A percentile compares a stretch with the other conserved stretches of the same genome.
Evolutionary conservation across 2,888 invertebrate genomes (phyloP).

Genomic region (Antheraea assamensis): DNA sequence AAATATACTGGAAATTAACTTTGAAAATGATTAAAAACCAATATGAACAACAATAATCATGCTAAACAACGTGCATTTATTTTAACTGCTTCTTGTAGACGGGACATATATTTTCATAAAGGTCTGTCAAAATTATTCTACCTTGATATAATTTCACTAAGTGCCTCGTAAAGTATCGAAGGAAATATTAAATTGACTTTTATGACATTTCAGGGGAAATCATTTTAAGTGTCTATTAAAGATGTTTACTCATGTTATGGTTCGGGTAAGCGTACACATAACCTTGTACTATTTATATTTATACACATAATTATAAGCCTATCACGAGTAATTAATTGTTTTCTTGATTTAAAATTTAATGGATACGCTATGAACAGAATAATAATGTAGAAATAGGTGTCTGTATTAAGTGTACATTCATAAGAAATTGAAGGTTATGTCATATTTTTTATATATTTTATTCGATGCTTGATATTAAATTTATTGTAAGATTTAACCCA

Average conservation of each 20-base stretch:
- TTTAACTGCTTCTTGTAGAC: not conserved
- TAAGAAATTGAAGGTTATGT: no score
- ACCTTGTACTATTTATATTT: not conserved
- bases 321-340: no score
- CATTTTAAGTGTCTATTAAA: slow-evolving; percentile 32
- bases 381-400: no score
- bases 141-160: slow-evolving; percentile 45
- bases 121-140: slow-evolving; percentile 26
- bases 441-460: no score
- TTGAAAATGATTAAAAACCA: not conserved
- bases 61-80: no score
- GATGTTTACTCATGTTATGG: not conserved
- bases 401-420: no score
- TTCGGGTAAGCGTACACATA: not conserved
- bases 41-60: no score
- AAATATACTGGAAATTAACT: no score
- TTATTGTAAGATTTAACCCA: no score
- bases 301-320: not conserved
- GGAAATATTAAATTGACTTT: slow-evolving; percentile 49
- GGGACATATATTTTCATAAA: not conserved
- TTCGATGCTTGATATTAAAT: no score
- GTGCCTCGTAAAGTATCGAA: slow-evolving; percentile 49
- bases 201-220: slow-evolving; percentile 51
- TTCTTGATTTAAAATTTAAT: no score
- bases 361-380: no score